Percentiles rank a stretch among this genome's conserved stretches.
Conservation (phyloP, 2,113 vertebrate species). For the Nipponia nippon region DNA sequence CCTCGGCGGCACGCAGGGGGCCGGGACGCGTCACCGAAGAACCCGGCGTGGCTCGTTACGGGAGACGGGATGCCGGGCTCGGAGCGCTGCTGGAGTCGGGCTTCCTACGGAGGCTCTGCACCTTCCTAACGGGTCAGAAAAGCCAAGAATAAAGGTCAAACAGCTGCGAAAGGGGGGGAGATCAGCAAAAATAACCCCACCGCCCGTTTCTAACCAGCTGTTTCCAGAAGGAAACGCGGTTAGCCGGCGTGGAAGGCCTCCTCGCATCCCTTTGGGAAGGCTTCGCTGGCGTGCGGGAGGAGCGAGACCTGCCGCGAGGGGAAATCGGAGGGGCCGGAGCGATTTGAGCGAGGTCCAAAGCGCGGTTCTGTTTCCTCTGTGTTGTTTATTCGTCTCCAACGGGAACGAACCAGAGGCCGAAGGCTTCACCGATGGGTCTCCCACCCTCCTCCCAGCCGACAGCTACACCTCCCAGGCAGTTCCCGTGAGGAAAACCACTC, state of each 20-base stretch:
- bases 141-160: neutral
- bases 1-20: neutral
- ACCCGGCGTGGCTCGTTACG: neutral
- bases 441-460: neutral
- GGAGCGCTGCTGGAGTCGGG: neutral
- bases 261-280: neutral
- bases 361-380: accelerated
- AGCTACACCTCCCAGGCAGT: neutral
- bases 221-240: neutral
- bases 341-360: neutral
- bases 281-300: no score
- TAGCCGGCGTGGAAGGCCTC: neutral
- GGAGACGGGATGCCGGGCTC: neutral
- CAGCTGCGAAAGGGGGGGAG: neutral
- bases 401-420: no score
- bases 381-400: neutral
- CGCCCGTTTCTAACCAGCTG: neutral
- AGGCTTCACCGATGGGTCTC: neutral
- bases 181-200: neutral
- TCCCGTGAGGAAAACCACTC: neutral
- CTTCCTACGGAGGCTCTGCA: neutral
- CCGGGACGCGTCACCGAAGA: neutral
- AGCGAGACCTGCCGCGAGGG: neutral
- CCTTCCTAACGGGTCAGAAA: neutral
- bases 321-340: neutral